These are phyloP conservation scores for Triplophysa siluroides DNA, from an alignment of 2,113 vertebrate species.

Conservation along the genomic window DNA sequence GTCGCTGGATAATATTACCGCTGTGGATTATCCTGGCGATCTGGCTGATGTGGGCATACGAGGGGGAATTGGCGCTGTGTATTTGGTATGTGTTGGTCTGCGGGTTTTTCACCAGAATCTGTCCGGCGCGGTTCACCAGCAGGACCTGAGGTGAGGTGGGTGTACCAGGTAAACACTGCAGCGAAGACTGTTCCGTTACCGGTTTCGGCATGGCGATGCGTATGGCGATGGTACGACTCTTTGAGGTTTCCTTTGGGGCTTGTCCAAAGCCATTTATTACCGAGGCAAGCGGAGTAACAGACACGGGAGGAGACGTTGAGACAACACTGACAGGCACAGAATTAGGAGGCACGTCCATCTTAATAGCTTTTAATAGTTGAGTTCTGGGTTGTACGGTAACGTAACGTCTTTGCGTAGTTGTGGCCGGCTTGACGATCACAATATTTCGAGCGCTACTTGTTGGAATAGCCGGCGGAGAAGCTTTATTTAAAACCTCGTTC, in stretches of 20 bases:
- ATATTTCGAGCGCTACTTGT: slow-evolving; percentile 40
- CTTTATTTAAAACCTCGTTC: slow-evolving; percentile 31
- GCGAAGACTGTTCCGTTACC: slow-evolving; percentile 29
- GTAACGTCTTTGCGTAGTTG: slow-evolving; percentile 10
- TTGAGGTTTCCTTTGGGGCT: slow-evolving; percentile 49
- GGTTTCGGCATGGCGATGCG: slow-evolving; percentile 60
- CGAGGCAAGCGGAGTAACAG: slow-evolving; percentile 50
- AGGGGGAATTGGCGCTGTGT: slow-evolving; percentile 62
- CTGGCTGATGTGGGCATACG: slow-evolving; percentile 71
- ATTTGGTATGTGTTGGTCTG: slow-evolving; percentile 69
- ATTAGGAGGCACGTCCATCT: slow-evolving; percentile 22
- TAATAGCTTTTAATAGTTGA: slow-evolving; percentile 45
- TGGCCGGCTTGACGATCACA: slow-evolving; percentile 2
- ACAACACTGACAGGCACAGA: slow-evolving; percentile 12
- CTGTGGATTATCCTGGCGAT: slow-evolving; percentile 74
- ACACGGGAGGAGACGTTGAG: slow-evolving; percentile 21
- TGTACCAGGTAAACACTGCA: slow-evolving; percentile 10
- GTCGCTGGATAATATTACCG: slow-evolving; percentile 55
- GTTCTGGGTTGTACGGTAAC: slow-evolving; percentile 36
- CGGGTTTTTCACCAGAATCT: slow-evolving; percentile 82
- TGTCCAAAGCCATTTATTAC: slow-evolving; percentile 67
- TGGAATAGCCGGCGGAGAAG: neutral
- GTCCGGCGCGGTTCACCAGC: slow-evolving; percentile 83
- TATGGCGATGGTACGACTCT: slow-evolving; percentile 61
- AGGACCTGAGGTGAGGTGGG: slow-evolving; percentile 74